phyloP scores from a whole-genome alignment of 2,888 invertebrate genomes.

The Neoitamus cyanurus region DNA sequence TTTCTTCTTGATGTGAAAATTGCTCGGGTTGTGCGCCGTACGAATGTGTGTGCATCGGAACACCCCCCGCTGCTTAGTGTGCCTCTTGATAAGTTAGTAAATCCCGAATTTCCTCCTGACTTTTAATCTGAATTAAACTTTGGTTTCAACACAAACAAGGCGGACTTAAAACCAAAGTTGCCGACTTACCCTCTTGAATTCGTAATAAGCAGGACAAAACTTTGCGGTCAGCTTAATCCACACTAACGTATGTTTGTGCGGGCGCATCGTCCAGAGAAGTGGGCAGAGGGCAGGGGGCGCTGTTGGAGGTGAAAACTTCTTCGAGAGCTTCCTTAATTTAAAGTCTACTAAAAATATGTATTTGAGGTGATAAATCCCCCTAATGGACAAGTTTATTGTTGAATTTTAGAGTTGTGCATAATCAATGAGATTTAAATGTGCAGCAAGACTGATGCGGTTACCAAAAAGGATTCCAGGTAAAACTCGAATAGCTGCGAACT shows the following conservation, averaged over 20 bases:
- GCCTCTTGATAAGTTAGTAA: not conserved
- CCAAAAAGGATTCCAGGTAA: not conserved
- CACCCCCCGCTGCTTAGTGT: not conserved
- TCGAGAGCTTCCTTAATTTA: not conserved
- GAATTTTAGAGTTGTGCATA: not conserved
- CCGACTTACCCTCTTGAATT: slow-evolving; percentile 22
- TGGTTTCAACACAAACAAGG: slow-evolving; percentile 36
- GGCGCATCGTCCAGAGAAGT: not conserved
- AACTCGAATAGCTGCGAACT: not conserved
- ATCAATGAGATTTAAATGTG: not conserved
- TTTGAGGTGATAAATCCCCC: not conserved
- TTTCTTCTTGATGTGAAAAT: slow-evolving; percentile 1
- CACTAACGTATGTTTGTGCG: not conserved
- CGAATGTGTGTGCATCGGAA: not conserved
- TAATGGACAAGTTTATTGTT: not conserved
- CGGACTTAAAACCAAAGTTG: slow-evolving; percentile 31
- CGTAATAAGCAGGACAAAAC: slow-evolving; percentile 41
- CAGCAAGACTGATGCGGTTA: not conserved
- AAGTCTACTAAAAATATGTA: not conserved
- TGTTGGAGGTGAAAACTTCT: not conserved
- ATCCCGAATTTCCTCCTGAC: slow-evolving; percentile 17
- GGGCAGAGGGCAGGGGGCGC: not conserved
- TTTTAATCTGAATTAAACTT: slow-evolving; percentile 41
- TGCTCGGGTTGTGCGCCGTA: not conserved
- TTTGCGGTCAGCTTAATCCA: slow-evolving; percentile 39